These are phyloP conservation scores for Sycophila texana DNA, from an alignment of 2,888 invertebrate species.

Conservation along the genomic window DNA sequence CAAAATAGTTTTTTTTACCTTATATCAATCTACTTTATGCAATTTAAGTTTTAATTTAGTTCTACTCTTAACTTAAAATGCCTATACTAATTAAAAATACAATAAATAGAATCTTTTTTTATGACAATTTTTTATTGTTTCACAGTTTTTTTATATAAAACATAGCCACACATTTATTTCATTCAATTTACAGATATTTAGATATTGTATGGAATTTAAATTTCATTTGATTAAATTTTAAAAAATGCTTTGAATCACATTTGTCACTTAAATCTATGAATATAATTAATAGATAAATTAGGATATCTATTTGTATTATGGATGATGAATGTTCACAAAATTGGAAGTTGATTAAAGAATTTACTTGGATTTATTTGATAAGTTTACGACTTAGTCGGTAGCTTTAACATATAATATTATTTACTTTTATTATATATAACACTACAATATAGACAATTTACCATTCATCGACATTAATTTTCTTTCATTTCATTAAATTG, in stretches of 20 bases:
- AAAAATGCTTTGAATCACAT: constrained; percentile 47
- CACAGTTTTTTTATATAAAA: constrained; percentile 28
- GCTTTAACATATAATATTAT: constrained; percentile 12
- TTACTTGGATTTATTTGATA: constrained; percentile 14
- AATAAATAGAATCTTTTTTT: background rate
- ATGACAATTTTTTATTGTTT: background rate
- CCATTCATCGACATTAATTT: constrained; percentile 19
- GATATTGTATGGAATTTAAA: constrained; percentile 21
- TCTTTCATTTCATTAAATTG: constrained; percentile 33
- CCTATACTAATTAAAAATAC: background rate
- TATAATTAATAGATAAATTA: constrained; percentile 13
- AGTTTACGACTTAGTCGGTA: constrained; percentile 3
- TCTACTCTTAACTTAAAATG: background rate
- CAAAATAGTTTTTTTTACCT: too few relatives aligned
- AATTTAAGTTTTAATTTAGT: too few relatives aligned
- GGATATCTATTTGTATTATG: constrained; percentile 21
- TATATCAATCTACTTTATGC: too few relatives aligned
- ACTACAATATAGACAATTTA: constrained; percentile 37
- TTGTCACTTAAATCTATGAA: constrained; percentile 18
- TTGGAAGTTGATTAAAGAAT: constrained; percentile 29
- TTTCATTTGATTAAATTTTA: constrained; percentile 19
- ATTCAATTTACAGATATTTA: background rate
- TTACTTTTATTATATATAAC: constrained; percentile 26
- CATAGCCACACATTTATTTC: constrained; percentile 1
- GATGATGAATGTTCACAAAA: constrained; percentile 12